Evolutionary conservation across 2,797 vertebrate genomes (phyloP), one percentile per base, ranked within the genome.

Genomic region (Erethizon dorsatum): DNA sequence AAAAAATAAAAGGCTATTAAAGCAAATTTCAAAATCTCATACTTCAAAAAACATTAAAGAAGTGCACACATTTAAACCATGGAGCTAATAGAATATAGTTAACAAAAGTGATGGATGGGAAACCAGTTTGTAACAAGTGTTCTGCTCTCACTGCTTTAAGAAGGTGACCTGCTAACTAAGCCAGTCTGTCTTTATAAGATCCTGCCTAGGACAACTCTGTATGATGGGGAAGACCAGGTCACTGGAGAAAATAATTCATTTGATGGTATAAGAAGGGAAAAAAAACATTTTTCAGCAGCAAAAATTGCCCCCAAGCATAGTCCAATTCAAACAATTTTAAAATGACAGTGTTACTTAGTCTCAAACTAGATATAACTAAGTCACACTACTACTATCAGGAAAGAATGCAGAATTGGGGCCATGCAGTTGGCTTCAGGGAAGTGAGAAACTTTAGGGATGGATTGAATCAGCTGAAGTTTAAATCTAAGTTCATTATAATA

Each of bases 11-110:
- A 86, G 54, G 15, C 37, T 86, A 47, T 47, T 50, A 59, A 83
- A 90, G 71, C 26, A 95, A 69, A 82, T 88, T 65, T 89, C 71
- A 63, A 83, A 96, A 88, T 65, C n/a, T 93, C 73, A 65, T 41
- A 91, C 86, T 95, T 94, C 47, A 82, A 86, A 87, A 93, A 93
- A 78, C 37, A 41, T 37, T 79, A 86, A 82, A 71, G 47, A 90
- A 84, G 63, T 80, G 17, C 2, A 82, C 56, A 71, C 37, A 31
- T 91, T 96, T 90, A 80, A 93, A 75, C 75, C 37, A 31, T 56
- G 26, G 41, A 17, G 9, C 67, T 80, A 86, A 80, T 33, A 86
- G 37, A 71, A 52, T 45, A 22, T 65, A 67, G 80, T 80, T 52
- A 63, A 75, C 47, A 94, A 50, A 79, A 84, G 59, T 71, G 88